A percentile compares a stretch with the other conserved stretches of the same genome.
Conservation (phyloP, 2,888 invertebrate species). For the Thymelicus sylvestris region DNA sequence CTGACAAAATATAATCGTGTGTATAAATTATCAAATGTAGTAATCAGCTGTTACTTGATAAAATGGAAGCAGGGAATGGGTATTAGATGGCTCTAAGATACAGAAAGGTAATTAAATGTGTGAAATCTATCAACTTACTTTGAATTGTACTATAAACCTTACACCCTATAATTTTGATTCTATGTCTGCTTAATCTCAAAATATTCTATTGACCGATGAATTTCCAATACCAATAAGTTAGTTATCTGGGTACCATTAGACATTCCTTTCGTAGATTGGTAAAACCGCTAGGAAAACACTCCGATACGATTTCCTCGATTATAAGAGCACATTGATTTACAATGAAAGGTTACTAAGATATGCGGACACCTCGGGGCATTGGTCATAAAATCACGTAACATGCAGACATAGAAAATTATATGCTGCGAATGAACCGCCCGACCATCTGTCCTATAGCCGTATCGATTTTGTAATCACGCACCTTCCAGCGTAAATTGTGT, state of each 20-base stretch:
- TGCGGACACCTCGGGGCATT: slow-evolving; percentile 15
- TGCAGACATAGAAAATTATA: slow-evolving; percentile 39
- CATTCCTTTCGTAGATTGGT: slow-evolving; percentile 12
- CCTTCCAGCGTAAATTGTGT: slow-evolving; percentile 39
- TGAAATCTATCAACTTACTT: too few relatives aligned
- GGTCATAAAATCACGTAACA: slow-evolving; percentile 28
- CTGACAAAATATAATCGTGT: too few relatives aligned
- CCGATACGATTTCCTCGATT: slow-evolving; percentile 11
- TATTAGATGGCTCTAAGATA: too few relatives aligned
- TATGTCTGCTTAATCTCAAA: too few relatives aligned
- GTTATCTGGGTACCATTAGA: slow-evolving; percentile 3
- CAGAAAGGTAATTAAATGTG: too few relatives aligned
- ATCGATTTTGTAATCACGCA: slow-evolving; percentile 62
- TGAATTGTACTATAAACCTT: too few relatives aligned
- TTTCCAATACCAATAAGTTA: slow-evolving; percentile 19
- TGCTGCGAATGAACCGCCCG: slow-evolving; percentile 20
- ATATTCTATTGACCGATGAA: too few relatives aligned
- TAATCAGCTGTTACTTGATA: too few relatives aligned
- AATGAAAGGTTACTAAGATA: slow-evolving; percentile 29
- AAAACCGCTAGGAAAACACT: slow-evolving; percentile 6
- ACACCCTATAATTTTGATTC: too few relatives aligned
- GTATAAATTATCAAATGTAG: too few relatives aligned
- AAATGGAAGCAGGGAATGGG: too few relatives aligned
- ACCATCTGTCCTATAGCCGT: slow-evolving; percentile 58
- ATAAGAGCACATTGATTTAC: slow-evolving; percentile 17